Conservation (phyloP, 53 echinoderm and acorn worm genomes). For the Stichopus horrens region DNA sequence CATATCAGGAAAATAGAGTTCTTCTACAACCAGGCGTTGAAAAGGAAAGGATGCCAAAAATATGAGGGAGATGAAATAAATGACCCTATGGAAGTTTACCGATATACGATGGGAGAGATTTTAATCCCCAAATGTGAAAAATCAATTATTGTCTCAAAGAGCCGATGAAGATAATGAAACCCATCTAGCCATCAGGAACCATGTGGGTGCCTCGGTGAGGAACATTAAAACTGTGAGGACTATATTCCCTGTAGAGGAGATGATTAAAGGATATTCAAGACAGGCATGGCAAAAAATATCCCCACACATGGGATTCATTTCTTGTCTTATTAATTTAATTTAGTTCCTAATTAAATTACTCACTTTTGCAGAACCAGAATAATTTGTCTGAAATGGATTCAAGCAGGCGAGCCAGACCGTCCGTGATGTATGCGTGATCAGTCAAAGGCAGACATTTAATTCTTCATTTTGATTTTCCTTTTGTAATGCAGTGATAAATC, state of each 20-base stretch:
- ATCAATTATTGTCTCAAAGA: constrained; percentile 15
- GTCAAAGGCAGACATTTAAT: too few species aligned
- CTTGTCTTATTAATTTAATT: constrained; percentile 41
- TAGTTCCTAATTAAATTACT: constrained; percentile 36
- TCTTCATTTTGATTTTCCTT: too few species aligned
- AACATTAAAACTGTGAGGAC: neutral
- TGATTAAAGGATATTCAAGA: constrained; percentile 11
- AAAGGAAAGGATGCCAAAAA: too few species aligned
- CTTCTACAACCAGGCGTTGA: neutral
- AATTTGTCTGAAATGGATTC: neutral
- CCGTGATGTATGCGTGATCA: too few species aligned
- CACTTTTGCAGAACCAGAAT: neutral
- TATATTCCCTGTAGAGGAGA: constrained; percentile 14
- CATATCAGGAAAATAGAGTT: neutral
- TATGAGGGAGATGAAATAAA: too few species aligned
- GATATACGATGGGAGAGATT: neutral
- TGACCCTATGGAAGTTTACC: neutral
- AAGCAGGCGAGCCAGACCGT: neutral
- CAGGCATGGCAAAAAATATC: neutral
- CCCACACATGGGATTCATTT: constrained; percentile 32
- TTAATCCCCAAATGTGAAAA: constrained; percentile 37
- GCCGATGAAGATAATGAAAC: constrained; percentile 2
- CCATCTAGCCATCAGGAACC: constrained; percentile 3
- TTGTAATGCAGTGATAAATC: too few species aligned
- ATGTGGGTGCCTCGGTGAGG: constrained; percentile 5